Percentiles rank a stretch among this genome's conserved stretches.
Evolutionary conservation across 1,140 invertebrate species (phyloP).

Genomic region (Drosophila lacteicornis): DNA sequence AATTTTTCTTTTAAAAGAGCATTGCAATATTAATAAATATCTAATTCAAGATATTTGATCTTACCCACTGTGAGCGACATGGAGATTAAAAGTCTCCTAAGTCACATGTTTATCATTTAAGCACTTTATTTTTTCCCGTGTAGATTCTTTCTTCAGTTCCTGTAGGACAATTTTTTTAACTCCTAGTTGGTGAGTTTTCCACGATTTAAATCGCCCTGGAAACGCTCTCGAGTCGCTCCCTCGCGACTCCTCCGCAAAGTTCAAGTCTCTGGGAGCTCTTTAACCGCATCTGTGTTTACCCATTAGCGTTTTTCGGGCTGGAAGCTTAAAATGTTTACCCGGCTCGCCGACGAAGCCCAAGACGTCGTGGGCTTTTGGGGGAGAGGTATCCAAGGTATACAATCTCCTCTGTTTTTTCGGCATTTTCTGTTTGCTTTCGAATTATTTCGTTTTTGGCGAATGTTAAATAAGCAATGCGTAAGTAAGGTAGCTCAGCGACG

Average conservation of each 20-base stretch:
- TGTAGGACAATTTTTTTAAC: too few species aligned
- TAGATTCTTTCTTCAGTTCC: too few species aligned
- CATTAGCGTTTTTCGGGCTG: constrained; percentile 76
- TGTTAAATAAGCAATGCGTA: constrained; percentile 58
- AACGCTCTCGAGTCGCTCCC: constrained; percentile 13
- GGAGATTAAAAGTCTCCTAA: too few species aligned
- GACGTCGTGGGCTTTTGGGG: constrained; percentile 10
- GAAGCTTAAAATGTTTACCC: constrained; percentile 76
- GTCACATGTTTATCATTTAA: background rate
- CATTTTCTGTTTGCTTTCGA: constrained; percentile 45
- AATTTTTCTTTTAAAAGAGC: too few species aligned
- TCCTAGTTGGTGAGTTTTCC: too few species aligned
- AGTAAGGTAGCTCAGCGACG: constrained; percentile 40
- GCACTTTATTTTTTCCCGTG: background rate
- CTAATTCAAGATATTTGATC: too few species aligned
- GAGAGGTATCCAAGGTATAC: constrained; percentile 35
- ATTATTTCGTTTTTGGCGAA: constrained; percentile 56
- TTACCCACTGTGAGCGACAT: too few species aligned
- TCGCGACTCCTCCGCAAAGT: constrained; percentile 46
- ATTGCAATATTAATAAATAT: too few species aligned
- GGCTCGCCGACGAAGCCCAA: constrained; percentile 51
- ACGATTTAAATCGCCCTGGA: background rate
- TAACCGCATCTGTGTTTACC: constrained; percentile 73
- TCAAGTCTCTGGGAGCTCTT: constrained; percentile 45
- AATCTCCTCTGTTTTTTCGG: constrained; percentile 38